Evolutionary conservation across 2,888 invertebrate genomes (phyloP), one percentile per base, ranked within the genome.

Genomic region (Agonopterix subpropinquella): DNA sequence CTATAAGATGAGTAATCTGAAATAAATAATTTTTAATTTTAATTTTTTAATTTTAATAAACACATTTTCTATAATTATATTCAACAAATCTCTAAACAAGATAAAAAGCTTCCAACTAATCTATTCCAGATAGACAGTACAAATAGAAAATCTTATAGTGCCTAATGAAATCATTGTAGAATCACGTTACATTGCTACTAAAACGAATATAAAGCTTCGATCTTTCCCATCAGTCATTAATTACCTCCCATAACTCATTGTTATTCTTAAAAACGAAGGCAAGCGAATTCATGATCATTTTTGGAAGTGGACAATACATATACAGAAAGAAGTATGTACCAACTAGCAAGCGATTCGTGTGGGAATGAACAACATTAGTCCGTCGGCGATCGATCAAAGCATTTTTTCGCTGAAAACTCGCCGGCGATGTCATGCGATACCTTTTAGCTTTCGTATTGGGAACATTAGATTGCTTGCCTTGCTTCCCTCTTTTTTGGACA

Each of bases 321-420:
- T 61, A 49, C 60, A 55, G 57, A 55, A 53, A 55, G 60, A 55
- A 60, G 58, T 61, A 56, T 59, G 52, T 62, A 28, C 28, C 28
- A 28, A 28, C 39, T 41, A 60, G 60, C 59, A 68, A 28, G 66
- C 66, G 53, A 54, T 55, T 74, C 87, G 87, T 87, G 87, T 81
- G 79, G 70, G 83, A 84, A 87, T 87, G 82, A 73, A 67, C 73
- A 85, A 86, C 86, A 84, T 60, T 65, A 57, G 60, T 53, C 70
- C 70, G 83, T 65, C 86, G 86, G 86, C 76, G 55, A 61, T 57
- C 62, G 61, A 64, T 83, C 84, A 86, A 87, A 84, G 66, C 65
- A 69, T 69, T 70, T 63, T 71, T 84, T 82, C 84, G 73, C 73
- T 80, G 86, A 82, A 86, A 67, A 63, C 58, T 59, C 62, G 59